phyloP scores from a whole-genome alignment of 2,888 invertebrate species.

The Dicyrtoma fusca region DNA sequence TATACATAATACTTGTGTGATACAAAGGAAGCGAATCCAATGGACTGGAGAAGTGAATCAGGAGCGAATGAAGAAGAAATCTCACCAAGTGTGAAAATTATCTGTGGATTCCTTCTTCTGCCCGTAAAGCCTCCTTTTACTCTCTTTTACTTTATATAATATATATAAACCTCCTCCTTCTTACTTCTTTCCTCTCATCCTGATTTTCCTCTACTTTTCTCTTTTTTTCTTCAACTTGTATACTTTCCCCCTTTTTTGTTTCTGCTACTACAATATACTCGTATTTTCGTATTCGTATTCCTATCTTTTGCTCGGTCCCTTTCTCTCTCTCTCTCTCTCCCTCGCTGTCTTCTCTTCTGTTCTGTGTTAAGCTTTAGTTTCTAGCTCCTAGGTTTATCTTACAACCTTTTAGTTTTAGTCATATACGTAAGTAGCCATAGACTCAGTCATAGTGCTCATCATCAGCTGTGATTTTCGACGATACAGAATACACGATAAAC shows the following conservation, averaged over 20 bases:
- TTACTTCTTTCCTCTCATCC: neutral
- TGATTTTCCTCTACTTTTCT: neutral
- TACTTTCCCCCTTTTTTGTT: neutral
- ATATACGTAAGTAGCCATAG: too few species aligned
- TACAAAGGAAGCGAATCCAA: constrained; percentile 32
- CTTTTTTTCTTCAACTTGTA: neutral
- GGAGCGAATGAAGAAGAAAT: constrained; percentile 39
- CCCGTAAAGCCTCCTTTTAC: constrained; percentile 4
- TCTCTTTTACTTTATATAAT: neutral
- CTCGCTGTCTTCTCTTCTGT: neutral
- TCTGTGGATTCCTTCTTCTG: constrained; percentile 38
- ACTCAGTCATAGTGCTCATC: too few species aligned
- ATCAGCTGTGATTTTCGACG: too few species aligned
- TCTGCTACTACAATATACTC: neutral
- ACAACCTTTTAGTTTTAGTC: too few species aligned
- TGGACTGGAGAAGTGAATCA: constrained; percentile 41
- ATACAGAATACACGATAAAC: too few species aligned
- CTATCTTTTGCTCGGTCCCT: neutral
- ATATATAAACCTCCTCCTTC: neutral
- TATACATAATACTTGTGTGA: too few species aligned
- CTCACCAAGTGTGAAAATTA: constrained; percentile 54
- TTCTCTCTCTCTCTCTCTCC: constrained; percentile 10
- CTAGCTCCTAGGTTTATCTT: too few species aligned
- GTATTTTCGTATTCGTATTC: neutral
- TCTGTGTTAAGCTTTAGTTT: too few species aligned